Percentiles rank a stretch among this genome's conserved stretches.
Conservation (phyloP, 2,113 vertebrate species). For the Propithecus coquereli region DNA sequence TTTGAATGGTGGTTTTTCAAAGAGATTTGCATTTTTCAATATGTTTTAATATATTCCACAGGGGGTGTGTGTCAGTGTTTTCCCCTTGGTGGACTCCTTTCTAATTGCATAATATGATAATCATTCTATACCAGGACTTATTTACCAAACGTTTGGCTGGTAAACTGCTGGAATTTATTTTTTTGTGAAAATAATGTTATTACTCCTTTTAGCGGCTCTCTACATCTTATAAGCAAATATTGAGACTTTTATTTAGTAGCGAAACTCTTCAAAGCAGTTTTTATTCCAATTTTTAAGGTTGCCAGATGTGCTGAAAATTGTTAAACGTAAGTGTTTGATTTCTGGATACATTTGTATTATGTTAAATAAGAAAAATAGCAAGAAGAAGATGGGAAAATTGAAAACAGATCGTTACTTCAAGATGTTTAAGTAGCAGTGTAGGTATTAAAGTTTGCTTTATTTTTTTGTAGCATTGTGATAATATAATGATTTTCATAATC, state of each 20-base stretch:
- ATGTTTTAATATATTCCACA: background rate
- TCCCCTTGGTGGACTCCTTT: background rate
- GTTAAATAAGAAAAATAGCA: constrained; percentile 28
- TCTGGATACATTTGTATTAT: constrained; percentile 31
- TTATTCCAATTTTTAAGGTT: constrained; percentile 38
- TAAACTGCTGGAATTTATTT: background rate
- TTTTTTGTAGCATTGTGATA: constrained; percentile 4
- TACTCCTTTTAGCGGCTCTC: background rate
- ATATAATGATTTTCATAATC: background rate
- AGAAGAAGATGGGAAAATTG: constrained; percentile 17
- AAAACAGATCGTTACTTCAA: constrained; percentile 18
- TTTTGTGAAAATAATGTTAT: background rate
- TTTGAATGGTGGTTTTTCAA: background rate
- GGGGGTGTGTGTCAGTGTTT: background rate
- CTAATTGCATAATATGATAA: background rate
- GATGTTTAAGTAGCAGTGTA: background rate
- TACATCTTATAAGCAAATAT: constrained; percentile 3
- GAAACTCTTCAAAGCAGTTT: background rate
- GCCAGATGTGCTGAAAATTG: background rate
- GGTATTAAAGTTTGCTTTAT: background rate
- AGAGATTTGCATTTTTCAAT: background rate
- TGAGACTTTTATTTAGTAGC: background rate
- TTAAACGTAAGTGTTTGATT: constrained; percentile 33
- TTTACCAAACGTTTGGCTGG: constrained; percentile 17
- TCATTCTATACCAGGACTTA: background rate